Evolutionary conservation across 2,797 vertebrate species (phyloP).

Genomic region (Sebastes iracundus): DNA sequence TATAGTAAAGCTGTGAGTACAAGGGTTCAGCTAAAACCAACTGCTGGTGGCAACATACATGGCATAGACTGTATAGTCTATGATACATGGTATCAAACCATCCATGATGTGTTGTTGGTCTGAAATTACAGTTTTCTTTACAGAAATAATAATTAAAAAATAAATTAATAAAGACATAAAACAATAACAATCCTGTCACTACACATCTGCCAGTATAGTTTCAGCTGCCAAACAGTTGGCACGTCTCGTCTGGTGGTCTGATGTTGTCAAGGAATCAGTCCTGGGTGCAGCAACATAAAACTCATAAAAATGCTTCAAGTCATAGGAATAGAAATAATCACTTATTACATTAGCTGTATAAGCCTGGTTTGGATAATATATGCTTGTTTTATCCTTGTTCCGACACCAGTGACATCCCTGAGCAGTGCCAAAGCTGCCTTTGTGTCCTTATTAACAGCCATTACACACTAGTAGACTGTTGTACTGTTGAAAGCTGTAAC

Average conservation of each 20-base stretch:
- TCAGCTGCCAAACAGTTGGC: background rate
- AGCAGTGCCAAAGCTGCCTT: background rate
- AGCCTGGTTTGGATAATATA: background rate
- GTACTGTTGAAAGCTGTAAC: background rate
- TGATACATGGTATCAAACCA: background rate
- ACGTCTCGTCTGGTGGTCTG: background rate
- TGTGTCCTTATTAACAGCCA: background rate
- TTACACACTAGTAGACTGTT: background rate
- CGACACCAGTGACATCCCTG: background rate
- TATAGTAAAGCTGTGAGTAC: background rate
- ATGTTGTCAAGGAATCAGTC: background rate
- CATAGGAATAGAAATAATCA: background rate
- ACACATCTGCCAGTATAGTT: background rate
- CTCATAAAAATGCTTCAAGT: background rate
- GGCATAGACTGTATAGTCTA: background rate
- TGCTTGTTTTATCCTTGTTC: background rate
- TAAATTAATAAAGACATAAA: background rate
- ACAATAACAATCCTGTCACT: background rate
- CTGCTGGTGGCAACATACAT: too few species aligned
- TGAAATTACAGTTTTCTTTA: background rate
- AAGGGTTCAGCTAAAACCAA: background rate
- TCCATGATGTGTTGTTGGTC: rapidly evolving
- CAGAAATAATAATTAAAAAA: background rate
- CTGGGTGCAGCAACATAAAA: background rate
- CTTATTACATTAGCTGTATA: background rate